phyloP scores from a whole-genome alignment of 2,888 invertebrate species.

The Plemyria rubiginata region DNA sequence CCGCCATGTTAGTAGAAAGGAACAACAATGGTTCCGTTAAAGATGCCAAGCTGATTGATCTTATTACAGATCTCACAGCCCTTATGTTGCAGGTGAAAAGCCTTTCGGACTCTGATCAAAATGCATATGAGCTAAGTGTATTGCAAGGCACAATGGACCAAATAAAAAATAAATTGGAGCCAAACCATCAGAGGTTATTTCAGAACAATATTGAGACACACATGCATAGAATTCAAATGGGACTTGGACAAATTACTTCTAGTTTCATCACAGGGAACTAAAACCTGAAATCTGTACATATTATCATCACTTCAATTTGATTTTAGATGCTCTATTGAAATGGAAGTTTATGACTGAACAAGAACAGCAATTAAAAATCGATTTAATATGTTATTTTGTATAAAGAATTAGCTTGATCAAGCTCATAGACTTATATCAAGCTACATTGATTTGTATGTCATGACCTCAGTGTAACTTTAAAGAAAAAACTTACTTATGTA shows the following conservation, averaged over 20 bases:
- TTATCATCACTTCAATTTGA: conserved; percentile 26
- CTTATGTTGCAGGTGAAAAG: conserved; percentile 95
- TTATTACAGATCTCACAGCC: conserved; percentile 95
- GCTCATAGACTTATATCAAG: too few relatives aligned
- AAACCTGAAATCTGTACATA: neutral
- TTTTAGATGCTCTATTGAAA: neutral
- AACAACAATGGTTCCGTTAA: conserved; percentile 87
- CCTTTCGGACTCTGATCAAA: conserved; percentile 91
- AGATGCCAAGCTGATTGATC: conserved; percentile 87
- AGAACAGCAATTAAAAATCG: neutral
- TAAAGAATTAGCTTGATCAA: conserved; percentile 3
- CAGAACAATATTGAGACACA: conserved; percentile 96
- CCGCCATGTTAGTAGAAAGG: conserved; percentile 90
- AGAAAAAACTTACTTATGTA: too few relatives aligned
- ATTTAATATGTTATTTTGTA: neutral
- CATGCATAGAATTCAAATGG: conserved; percentile 94
- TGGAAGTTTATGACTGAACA: too few relatives aligned
- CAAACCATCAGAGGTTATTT: conserved; percentile 90
- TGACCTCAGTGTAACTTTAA: neutral
- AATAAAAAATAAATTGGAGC: conserved; percentile 91
- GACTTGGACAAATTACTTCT: conserved; percentile 81
- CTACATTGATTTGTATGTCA: neutral
- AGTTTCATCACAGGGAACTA: conserved; percentile 56
- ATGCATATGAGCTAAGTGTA: conserved; percentile 95
- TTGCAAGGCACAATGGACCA: conserved; percentile 96